Evolutionary conservation across 2,888 invertebrate species (phyloP).

Genomic region (Cheilosia impressa): DNA sequence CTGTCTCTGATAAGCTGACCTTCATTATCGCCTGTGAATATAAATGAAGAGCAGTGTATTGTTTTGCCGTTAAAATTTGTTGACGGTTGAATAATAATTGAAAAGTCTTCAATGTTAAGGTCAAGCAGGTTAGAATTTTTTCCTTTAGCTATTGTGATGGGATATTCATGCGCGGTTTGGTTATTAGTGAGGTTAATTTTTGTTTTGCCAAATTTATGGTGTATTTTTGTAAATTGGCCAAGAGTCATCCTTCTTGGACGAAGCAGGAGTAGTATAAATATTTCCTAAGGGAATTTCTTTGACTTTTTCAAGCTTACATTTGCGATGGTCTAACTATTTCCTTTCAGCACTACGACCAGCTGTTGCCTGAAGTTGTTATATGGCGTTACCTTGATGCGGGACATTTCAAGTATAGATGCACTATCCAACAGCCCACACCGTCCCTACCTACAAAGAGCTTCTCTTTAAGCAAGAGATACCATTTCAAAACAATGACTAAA

Average conservation of each 20-base stretch:
- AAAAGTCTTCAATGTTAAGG: neutral
- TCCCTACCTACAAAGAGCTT: neutral
- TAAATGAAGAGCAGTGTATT: slow-evolving; percentile 10
- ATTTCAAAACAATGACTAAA: neutral
- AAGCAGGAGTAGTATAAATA: too few relatives aligned
- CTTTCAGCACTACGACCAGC: too few relatives aligned
- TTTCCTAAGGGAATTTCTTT: too few relatives aligned
- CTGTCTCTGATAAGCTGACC: neutral
- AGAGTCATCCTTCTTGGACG: too few relatives aligned
- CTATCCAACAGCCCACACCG: too few relatives aligned
- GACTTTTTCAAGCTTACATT: too few relatives aligned
- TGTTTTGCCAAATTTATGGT: neutral
- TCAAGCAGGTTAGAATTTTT: neutral
- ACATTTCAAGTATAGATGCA: too few relatives aligned
- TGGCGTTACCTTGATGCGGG: too few relatives aligned
- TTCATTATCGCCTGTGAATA: neutral
- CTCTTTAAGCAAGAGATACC: neutral
- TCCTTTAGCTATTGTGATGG: neutral
- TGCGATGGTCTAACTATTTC: too few relatives aligned
- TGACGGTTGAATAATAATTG: neutral
- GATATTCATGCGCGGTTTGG: neutral
- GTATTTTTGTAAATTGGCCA: too few relatives aligned
- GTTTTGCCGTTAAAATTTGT: neutral
- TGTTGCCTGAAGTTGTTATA: too few relatives aligned
- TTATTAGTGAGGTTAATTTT: neutral